Percentiles rank a stretch among this genome's conserved stretches.
Evolutionary conservation across 2,113 vertebrate species (phyloP).

Genomic region (human): DNA sequence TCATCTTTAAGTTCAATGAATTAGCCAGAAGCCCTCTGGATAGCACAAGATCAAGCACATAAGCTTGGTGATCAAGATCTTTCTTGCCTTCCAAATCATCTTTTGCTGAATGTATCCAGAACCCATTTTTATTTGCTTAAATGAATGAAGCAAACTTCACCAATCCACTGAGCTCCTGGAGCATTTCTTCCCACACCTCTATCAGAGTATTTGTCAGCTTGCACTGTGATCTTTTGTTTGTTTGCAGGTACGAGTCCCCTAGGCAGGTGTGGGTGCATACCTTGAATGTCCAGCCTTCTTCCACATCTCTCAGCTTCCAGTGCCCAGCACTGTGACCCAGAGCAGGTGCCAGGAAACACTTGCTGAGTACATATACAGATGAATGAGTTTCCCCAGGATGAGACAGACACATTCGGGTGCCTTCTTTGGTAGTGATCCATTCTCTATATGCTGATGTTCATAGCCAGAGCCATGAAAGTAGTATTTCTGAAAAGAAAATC

Average conservation of each 20-base stretch:
- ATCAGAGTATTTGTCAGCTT: not conserved
- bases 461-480: constrained; percentile 72
- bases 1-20: constrained; percentile 12
- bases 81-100: not conserved
- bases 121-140: constrained; percentile 16
- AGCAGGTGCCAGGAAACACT: not conserved
- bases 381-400: not conserved
- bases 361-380: not conserved
- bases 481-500: constrained; percentile 79
- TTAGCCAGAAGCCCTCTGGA: not conserved
- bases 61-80: not conserved
- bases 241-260: too few species aligned
- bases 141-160: not conserved
- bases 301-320: not conserved
- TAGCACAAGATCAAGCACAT: not conserved
- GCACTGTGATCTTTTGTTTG: not conserved
- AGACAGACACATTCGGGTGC: not conserved
- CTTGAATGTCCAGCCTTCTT: not conserved
- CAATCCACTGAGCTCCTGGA: not conserved
- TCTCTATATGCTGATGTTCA: constrained; percentile 31
- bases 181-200: not conserved
- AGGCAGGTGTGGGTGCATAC: not conserved
- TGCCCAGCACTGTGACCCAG: not conserved
- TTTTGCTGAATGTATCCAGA: constrained; percentile 9
- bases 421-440: not conserved